A percentile compares a stretch with the other conserved stretches of the same genome.
phyloP scores from a whole-genome alignment of 2,113 vertebrate genomes.

The Solea solea region DNA sequence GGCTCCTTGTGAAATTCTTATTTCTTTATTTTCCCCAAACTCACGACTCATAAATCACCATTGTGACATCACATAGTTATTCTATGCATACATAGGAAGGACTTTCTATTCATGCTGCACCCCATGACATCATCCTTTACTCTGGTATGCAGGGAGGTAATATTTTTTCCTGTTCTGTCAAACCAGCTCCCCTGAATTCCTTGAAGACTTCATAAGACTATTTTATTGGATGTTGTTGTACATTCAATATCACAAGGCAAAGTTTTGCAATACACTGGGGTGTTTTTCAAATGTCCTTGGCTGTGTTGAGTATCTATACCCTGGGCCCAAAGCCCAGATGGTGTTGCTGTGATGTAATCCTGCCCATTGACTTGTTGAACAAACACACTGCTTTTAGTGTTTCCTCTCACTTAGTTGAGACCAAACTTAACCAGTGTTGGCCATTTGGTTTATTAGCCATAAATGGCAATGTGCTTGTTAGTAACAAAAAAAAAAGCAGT shows the following conservation, averaged over 20 bases:
- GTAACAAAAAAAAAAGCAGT: slow-evolving; percentile 11
- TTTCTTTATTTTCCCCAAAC: background rate
- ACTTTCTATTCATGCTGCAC: slow-evolving; percentile 9
- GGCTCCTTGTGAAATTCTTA: background rate
- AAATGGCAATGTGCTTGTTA: slow-evolving; percentile 18
- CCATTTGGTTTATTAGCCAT: slow-evolving; percentile 26
- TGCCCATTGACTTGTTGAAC: slow-evolving; percentile 60
- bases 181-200: slow-evolving; percentile 58
- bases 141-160: slow-evolving; percentile 41
- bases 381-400: slow-evolving; percentile 60
- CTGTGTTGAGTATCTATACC: slow-evolving; percentile 43
- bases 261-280: slow-evolving; percentile 17
- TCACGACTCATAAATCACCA: no score
- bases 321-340: slow-evolving; percentile 54
- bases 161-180: slow-evolving; percentile 26
- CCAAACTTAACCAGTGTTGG: slow-evolving; percentile 18
- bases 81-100: background rate
- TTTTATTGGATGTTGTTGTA: slow-evolving; percentile 17
- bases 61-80: slow-evolving; percentile 8
- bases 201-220: slow-evolving; percentile 25
- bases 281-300: slow-evolving; percentile 54
- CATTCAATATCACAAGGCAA: slow-evolving; percentile 6
- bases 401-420: slow-evolving; percentile 46
- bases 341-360: slow-evolving; percentile 68
- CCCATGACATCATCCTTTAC: slow-evolving; percentile 45